Evolutionary conservation across 2,113 vertebrate species (phyloP).

Genomic region (Pampusana beccarii): DNA sequence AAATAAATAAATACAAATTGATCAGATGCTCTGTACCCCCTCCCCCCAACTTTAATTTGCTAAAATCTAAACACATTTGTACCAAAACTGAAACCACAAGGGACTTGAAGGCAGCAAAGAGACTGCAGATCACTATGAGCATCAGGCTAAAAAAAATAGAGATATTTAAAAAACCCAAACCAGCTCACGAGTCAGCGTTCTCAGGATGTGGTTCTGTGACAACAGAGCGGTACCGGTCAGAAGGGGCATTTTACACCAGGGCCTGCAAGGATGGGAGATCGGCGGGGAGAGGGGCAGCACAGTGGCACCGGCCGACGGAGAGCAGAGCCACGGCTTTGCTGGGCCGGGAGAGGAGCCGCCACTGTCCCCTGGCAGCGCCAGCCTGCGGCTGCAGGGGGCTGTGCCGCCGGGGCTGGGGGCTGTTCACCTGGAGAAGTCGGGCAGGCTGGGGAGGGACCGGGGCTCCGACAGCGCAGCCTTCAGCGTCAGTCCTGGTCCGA

Average conservation of each 20-base stretch:
- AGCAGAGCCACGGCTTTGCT: not conserved
- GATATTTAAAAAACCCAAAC: constrained; percentile 56
- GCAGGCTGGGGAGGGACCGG: not conserved
- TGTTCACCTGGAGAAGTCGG: not conserved
- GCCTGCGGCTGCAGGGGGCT: rapidly evolving
- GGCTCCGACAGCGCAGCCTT: rapidly evolving
- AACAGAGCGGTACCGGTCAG: constrained; percentile 21
- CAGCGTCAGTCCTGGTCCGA: rapidly evolving
- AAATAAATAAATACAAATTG: constrained; percentile 99
- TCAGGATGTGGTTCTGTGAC: constrained; percentile 32
- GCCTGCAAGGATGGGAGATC: not conserved
- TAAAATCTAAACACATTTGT: constrained; percentile 97
- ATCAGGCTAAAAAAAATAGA: constrained; percentile 74
- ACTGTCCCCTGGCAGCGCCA: rapidly evolving
- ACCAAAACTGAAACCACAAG: constrained; percentile 91
- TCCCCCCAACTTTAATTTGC: constrained; percentile 81
- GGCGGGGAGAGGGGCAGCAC: not conserved
- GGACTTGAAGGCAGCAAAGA: constrained; percentile 89
- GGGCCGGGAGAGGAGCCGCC: not conserved
- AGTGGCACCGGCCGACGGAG: rapidly evolving
- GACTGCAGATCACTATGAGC: constrained; percentile 87
- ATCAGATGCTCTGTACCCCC: constrained; percentile 94
- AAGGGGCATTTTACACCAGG: constrained; percentile 59
- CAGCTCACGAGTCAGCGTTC: constrained; percentile 32
- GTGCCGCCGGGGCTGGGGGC: not conserved